phyloP scores from a whole-genome alignment of 2,113 vertebrate species.

The Corythornis cristatus region DNA sequence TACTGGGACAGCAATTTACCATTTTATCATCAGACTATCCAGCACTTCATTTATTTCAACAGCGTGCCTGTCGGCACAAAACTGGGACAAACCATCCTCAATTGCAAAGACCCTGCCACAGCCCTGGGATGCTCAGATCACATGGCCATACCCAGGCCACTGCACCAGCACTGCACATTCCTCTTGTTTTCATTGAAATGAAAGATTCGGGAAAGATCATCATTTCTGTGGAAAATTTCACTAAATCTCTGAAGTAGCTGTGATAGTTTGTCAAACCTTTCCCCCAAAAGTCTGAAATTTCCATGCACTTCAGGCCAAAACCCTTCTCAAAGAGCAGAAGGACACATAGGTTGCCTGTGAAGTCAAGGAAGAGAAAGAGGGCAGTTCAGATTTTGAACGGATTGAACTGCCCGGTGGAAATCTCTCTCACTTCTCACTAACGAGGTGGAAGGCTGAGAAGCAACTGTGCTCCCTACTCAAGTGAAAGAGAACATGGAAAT shows the following conservation, averaged over 20 bases:
- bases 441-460: constrained; percentile 37
- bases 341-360: constrained; percentile 1
- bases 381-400: not conserved
- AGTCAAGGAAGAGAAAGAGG: constrained; percentile 36
- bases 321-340: not conserved
- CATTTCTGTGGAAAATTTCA: not conserved
- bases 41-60: not conserved
- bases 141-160: fast-evolving
- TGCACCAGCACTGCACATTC: fast-evolving
- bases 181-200: not conserved
- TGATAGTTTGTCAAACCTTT: not conserved
- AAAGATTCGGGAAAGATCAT: not conserved
- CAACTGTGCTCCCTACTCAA: constrained; percentile 31
- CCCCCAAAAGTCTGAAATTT: not conserved
- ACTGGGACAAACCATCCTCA: not conserved
- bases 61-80: not conserved
- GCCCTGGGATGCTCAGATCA: not conserved
- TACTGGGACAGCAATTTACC: not conserved
- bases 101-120: not conserved
- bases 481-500: constrained; percentile 56
- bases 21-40: not conserved
- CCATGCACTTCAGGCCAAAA: not conserved
- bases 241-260: not conserved
- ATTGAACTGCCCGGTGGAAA: constrained; percentile 27
- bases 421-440: constrained; percentile 47